A percentile compares a stretch with the other conserved stretches of the same genome.
These are phyloP conservation scores for Drosophila mayri DNA, from an alignment of 1,140 invertebrate species.

Conservation along the genomic window DNA sequence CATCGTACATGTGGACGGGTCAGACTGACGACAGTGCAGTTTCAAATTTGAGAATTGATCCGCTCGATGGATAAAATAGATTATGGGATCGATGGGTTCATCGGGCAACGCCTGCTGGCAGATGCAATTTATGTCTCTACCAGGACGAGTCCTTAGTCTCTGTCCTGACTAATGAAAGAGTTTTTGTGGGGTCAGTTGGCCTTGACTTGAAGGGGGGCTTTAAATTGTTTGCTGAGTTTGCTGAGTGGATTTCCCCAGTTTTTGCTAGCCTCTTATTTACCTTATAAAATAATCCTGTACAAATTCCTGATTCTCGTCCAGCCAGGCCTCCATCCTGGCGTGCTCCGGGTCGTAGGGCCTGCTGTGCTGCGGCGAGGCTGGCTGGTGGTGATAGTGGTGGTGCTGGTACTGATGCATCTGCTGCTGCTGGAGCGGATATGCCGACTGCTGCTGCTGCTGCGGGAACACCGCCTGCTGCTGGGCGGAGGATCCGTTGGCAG, in stretches of 20 bases:
- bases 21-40: slow-evolving; percentile 62
- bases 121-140: slow-evolving; percentile 39
- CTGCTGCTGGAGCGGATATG: slow-evolving; percentile 35
- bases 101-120: slow-evolving; percentile 16
- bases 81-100: slow-evolving; percentile 44
- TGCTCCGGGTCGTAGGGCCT: slow-evolving; percentile 92
- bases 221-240: neutral
- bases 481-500: slow-evolving; percentile 49
- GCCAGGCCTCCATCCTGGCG: slow-evolving; percentile 95
- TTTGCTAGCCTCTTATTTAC: slow-evolving; percentile 84
- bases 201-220: neutral
- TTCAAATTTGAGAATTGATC: slow-evolving; percentile 55
- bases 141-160: neutral
- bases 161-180: slow-evolving; percentile 10
- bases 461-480: slow-evolving; percentile 34
- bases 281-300: slow-evolving; percentile 97
- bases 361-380: slow-evolving; percentile 85
- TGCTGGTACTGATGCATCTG: slow-evolving; percentile 53
- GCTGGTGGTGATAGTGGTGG: slow-evolving; percentile 73
- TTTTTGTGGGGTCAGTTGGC: slow-evolving; percentile 2
- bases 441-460: slow-evolving; percentile 42
- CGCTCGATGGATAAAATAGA: slow-evolving; percentile 37
- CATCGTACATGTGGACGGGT: slow-evolving; percentile 45
- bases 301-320: slow-evolving; percentile 98
- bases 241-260: neutral